Evolutionary conservation across 2,113 vertebrate genomes (phyloP).

Genomic region (Leucoraja erinaceus): DNA sequence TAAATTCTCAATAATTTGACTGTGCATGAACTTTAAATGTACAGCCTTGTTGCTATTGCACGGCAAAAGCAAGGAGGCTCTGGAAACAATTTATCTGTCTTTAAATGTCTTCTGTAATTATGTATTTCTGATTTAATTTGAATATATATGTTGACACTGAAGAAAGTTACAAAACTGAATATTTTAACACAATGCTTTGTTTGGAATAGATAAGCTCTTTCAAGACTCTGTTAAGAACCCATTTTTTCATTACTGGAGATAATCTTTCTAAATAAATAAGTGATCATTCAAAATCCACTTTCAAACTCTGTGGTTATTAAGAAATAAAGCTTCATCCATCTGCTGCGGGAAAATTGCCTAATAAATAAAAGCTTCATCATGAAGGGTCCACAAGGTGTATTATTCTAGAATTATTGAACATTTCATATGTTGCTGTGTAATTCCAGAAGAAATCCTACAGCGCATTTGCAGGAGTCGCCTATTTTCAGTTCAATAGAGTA

Average conservation of each 20-base stretch:
- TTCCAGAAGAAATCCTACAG: neutral
- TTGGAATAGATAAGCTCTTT: neutral
- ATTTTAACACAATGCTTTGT: neutral
- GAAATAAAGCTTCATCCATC: neutral
- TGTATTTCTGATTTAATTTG: neutral
- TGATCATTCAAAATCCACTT: slow-evolving; percentile 8
- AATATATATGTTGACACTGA: neutral
- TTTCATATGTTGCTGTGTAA: neutral
- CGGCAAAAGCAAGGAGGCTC: neutral
- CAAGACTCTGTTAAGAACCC: neutral
- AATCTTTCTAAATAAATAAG: neutral
- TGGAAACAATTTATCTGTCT: neutral
- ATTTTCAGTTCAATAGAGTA: too few species aligned
- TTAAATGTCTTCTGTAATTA: neutral
- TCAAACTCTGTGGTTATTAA: slow-evolving; percentile 6
- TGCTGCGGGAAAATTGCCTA: neutral
- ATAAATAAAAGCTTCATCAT: neutral
- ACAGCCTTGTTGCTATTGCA: neutral
- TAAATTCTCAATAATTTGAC: neutral
- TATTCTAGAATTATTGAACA: neutral
- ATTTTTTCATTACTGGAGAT: neutral
- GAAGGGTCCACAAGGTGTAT: neutral
- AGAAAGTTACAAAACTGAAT: neutral
- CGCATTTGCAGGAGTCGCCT: neutral
- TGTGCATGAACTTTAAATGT: neutral